A percentile compares a stretch with the other conserved stretches of the same genome.
Evolutionary conservation across 2,797 vertebrate species (phyloP).

Genomic region (Spondyliosoma cantharus): DNA sequence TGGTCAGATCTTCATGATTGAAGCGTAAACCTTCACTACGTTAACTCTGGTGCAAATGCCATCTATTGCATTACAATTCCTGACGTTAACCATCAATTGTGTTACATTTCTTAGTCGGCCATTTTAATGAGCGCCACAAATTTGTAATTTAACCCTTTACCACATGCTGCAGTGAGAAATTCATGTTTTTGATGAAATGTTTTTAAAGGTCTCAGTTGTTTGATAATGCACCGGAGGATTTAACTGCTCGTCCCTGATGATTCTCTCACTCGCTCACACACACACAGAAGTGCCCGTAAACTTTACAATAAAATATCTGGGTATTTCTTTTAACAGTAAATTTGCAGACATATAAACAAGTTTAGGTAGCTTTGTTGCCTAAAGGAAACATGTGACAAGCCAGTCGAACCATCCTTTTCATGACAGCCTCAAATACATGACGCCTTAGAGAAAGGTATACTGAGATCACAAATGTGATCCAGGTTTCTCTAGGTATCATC

Average conservation of each 20-base stretch:
- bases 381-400: slow-evolving; percentile 12
- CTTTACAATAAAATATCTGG: background rate
- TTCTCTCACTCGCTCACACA: background rate
- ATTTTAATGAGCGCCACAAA: slow-evolving; percentile 9
- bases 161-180: slow-evolving; percentile 26
- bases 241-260: background rate
- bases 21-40: slow-evolving; percentile 11
- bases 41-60: background rate
- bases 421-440: background rate
- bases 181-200: background rate
- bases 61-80: background rate
- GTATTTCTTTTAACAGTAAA: background rate
- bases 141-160: slow-evolving; percentile 59
- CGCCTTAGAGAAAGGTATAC: background rate
- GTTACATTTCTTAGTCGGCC: slow-evolving; percentile 1
- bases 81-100: background rate
- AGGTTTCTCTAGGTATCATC: background rate
- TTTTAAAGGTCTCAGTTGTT: slow-evolving; percentile 1
- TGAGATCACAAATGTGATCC: background rate
- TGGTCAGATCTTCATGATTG: slow-evolving; percentile 12
- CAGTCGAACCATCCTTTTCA: background rate
- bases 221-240: background rate
- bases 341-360: slow-evolving; percentile 17
- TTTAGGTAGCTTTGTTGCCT: slow-evolving; percentile 13
- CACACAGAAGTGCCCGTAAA: background rate